Base-by-base conservation (phyloP, 2,888 invertebrate genomes). In the Yponomeuta plumbellus region DNA sequence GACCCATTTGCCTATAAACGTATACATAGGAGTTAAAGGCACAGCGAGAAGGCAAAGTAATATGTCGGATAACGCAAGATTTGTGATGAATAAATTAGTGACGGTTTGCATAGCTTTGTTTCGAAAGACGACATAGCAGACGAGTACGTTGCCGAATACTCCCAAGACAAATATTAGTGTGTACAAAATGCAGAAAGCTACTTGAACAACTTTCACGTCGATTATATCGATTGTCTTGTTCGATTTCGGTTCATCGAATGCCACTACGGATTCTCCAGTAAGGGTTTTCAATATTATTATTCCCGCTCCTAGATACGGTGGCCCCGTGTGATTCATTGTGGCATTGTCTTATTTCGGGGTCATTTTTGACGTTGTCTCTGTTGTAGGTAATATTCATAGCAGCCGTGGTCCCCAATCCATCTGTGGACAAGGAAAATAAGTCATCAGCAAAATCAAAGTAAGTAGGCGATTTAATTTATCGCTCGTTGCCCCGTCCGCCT, bases 41-140 rank as follows among this genome's bases (percentile, higher is more conserved):
- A 97, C 96, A 2, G 97, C 96, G 67, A 97, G 93, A 23, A 95
- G 87, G 79, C 97, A 97, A 72, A 98, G 92, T 59, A 98, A 86
- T 70, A 97, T 95, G 82, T 98, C 97, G 39, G 97, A 96, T 63
- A 97, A 85, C 0, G 97, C 97, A 74, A 98, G 87, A 79, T 97
- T 98, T 13, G 96, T 95, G 78, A 98, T 98, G 86, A 97, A 97
- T 66, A 97, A 93, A 80, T 98, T 97, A 20, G 97, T 98, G 65
- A 97, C 97, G 0, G 97, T 97, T 85, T 97, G 97, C 97, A 98
- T 97, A 59, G 95, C 94, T 74, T 94, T 94, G 80, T 97, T 97
- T 10, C 96, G 92, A 68, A 95, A 93, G 1, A 98, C 97, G 3
- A 97, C 97, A 80, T 94, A 97, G 77, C 97, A 96, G 26, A 97